These are phyloP conservation scores for Mythimna ferrago DNA, from an alignment of 2,888 invertebrate genomes.

Conservation along the genomic window DNA sequence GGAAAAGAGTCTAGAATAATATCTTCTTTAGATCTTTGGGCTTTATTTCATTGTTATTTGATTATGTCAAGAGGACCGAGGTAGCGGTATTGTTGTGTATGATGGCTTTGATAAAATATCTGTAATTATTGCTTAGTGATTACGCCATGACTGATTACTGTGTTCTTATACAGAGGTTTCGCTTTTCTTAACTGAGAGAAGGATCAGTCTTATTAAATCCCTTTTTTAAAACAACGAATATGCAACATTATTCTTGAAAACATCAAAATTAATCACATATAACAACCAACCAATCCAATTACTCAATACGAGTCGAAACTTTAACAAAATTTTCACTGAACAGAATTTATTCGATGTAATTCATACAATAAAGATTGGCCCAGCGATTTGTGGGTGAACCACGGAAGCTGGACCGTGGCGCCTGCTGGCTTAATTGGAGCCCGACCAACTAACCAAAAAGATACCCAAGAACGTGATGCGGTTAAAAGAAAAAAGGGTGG, in stretches of 20 bases:
- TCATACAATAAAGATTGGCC: slow-evolving; percentile 69
- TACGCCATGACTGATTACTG: too few species aligned
- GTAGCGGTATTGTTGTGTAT: background rate
- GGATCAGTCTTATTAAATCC: too few species aligned
- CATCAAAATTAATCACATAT: background rate
- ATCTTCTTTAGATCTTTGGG: too few species aligned
- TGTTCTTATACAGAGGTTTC: too few species aligned
- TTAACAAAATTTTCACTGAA: slow-evolving; percentile 49
- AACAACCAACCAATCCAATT: slow-evolving; percentile 12
- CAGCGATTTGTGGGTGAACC: slow-evolving; percentile 73
- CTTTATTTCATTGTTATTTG: slow-evolving; percentile 3
- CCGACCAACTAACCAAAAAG: slow-evolving; percentile 82
- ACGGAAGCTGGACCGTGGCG: slow-evolving; percentile 78
- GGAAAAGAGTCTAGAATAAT: slow-evolving; percentile 8
- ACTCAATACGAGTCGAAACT: slow-evolving; percentile 17
- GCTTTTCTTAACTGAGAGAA: too few species aligned
- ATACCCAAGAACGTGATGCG: slow-evolving; percentile 76
- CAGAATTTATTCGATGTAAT: slow-evolving; percentile 50
- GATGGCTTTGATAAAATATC: background rate
- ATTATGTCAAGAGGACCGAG: background rate
- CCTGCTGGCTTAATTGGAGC: slow-evolving; percentile 84
- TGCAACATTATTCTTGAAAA: background rate
- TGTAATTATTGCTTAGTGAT: background rate
- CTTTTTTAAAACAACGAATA: background rate
- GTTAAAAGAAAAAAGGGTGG: slow-evolving; percentile 71